Conservation (phyloP, 1,140 invertebrate genomes). For the Papilio aristodemus region DNA sequence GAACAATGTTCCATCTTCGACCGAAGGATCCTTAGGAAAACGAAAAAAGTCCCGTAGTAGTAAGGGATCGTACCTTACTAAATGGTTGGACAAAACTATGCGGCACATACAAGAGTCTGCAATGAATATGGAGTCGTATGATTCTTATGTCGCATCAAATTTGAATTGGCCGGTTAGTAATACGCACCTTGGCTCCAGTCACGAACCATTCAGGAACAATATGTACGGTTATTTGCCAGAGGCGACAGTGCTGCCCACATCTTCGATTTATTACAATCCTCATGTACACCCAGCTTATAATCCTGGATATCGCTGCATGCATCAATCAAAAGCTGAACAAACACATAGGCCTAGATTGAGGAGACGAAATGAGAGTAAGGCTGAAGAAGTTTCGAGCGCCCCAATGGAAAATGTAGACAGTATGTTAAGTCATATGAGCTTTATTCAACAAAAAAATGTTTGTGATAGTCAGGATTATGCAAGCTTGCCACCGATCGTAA, state of each 20-base stretch:
- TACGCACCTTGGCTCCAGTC: slow-evolving; percentile 65
- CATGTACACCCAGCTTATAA: slow-evolving; percentile 49
- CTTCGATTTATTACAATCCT: slow-evolving; percentile 61
- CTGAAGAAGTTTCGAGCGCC: slow-evolving; percentile 60
- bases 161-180: slow-evolving; percentile 58
- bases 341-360: slow-evolving; percentile 59
- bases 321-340: slow-evolving; percentile 58
- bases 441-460: slow-evolving; percentile 70
- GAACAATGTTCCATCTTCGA: slow-evolving; percentile 61
- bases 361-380: slow-evolving; percentile 54
- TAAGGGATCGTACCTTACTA: slow-evolving; percentile 66
- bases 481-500: slow-evolving; percentile 71
- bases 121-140: slow-evolving; percentile 61
- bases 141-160: slow-evolving; percentile 55
- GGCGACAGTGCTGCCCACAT: slow-evolving; percentile 64
- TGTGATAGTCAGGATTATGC: slow-evolving; percentile 70
- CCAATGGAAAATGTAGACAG: slow-evolving; percentile 44
- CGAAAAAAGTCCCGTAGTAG: slow-evolving; percentile 69
- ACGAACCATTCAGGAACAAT: slow-evolving; percentile 60
- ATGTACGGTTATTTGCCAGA: slow-evolving; percentile 59
- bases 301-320: slow-evolving; percentile 59
- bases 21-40: slow-evolving; percentile 68
- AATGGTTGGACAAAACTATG: slow-evolving; percentile 74
- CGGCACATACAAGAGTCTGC: slow-evolving; percentile 63
- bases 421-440: slow-evolving; percentile 50